Conservation (phyloP, 2,888 invertebrate species). For the Epinotia brunnichana region DNA sequence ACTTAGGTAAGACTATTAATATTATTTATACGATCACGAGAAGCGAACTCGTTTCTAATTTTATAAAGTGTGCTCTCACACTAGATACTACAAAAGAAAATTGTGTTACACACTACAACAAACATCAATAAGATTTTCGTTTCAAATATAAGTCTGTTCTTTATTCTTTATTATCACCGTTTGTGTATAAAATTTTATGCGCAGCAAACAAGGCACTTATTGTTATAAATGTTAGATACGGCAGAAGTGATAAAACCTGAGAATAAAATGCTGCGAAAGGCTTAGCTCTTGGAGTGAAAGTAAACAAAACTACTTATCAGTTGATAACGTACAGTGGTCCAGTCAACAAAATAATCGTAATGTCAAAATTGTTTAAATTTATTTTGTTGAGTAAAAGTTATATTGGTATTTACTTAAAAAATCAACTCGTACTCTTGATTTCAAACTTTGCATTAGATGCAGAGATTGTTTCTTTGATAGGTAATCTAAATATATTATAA, state of each 20-base stretch:
- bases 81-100: neutral
- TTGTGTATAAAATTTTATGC: neutral
- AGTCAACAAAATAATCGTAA: neutral
- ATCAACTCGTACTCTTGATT: too few species aligned
- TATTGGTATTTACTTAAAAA: too few species aligned
- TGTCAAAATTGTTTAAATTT: neutral
- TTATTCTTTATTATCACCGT: neutral
- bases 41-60: neutral
- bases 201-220: constrained; percentile 20
- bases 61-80: neutral
- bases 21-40: neutral
- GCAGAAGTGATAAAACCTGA: constrained; percentile 15
- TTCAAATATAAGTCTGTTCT: neutral
- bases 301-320: constrained; percentile 6
- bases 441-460: too few species aligned
- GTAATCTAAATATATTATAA: too few species aligned
- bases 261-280: constrained; percentile 12
- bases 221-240: constrained; percentile 7
- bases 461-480: too few species aligned
- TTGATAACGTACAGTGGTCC: constrained; percentile 1
- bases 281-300: constrained; percentile 8
- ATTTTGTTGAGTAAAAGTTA: neutral
- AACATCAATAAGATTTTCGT: too few species aligned
- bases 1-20: too few species aligned
- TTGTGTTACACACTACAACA: neutral